Percentiles rank a stretch among this genome's conserved stretches.
These are phyloP conservation scores for Falco novaeseelandiae DNA, from an alignment of 2,797 vertebrate species.

Conservation along the genomic window DNA sequence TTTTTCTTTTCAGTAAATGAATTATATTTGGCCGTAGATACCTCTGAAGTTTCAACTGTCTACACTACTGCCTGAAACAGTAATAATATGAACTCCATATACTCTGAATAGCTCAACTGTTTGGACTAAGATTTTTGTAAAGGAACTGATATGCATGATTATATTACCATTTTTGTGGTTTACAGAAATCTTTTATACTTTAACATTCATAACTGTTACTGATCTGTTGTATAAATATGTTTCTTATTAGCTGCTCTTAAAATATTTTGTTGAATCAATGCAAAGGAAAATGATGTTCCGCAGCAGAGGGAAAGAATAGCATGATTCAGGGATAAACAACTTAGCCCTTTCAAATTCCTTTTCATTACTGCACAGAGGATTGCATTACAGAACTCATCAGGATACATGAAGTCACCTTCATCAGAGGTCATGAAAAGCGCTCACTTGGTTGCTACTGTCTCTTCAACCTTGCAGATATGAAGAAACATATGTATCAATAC, in stretches of 20 bases:
- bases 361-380: not conserved
- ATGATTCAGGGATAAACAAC: not conserved
- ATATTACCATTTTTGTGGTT: not conserved
- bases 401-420: not conserved
- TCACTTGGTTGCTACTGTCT: not conserved
- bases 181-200: not conserved
- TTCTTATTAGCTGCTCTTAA: not conserved
- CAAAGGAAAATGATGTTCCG: not conserved
- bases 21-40: not conserved
- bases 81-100: not conserved
- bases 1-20: not conserved
- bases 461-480: not conserved
- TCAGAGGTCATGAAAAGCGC: not conserved
- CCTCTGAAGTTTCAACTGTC: not conserved
- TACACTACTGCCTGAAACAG: not conserved
- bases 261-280: not conserved
- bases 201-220: not conserved
- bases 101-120: not conserved
- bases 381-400: not conserved
- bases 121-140: not conserved
- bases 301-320: not conserved
- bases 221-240: not conserved
- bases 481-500: not conserved
- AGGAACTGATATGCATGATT: not conserved
- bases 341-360: not conserved